Evolutionary conservation across 2,888 invertebrate species (phyloP), one percentile per base, ranked within the genome.

Genomic region (Erebia palarica): DNA sequence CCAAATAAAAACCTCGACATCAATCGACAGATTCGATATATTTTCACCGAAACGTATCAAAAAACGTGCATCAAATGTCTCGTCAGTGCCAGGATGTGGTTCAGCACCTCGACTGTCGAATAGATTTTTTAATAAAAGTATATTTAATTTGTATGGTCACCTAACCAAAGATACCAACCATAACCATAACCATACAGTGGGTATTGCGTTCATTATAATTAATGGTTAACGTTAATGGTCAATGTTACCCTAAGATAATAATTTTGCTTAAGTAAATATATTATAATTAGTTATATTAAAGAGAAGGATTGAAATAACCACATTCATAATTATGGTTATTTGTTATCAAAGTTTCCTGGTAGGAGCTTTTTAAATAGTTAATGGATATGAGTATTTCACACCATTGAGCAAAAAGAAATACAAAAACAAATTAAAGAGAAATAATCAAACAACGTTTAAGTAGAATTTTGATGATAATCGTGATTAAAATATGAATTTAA

Each of bases 1-100:
- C 69, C 66, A 65, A 69, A 75, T 71, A 73, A 73, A 72, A 75
- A 72, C 59, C 60, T 58, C 60, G 65, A 65, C 59, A 61, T 63
- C 69, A 68, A 78, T 80, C 73, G 81, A 79, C 81, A 79, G 69
- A 73, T 87, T 86, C 84, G 88, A 88, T 82, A 80, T 83, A 81
- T 79, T 76, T 78, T 75, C 77, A 80, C 85, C 86, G 75, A 80
- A 75, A 72, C 75, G 57, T 71, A 71, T 74, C 73, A 65, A 74
- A 69, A 73, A 74, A 71, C 57, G 60, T 66, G 53, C 69, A 27
- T 58, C 65, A 14, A 47, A 66, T 57, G 70, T 51, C 69, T 27
- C 47, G 65, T 75, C 68, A 68, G 21, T 68, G 75, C 69, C 75
- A 71, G 60, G 65, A 42, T 51, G 71, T 57, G 69, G 69, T 65